Percentiles rank a stretch among this genome's conserved stretches.
Evolutionary conservation across 1,140 invertebrate species (phyloP).

Genomic region (Spodoptera litura): DNA sequence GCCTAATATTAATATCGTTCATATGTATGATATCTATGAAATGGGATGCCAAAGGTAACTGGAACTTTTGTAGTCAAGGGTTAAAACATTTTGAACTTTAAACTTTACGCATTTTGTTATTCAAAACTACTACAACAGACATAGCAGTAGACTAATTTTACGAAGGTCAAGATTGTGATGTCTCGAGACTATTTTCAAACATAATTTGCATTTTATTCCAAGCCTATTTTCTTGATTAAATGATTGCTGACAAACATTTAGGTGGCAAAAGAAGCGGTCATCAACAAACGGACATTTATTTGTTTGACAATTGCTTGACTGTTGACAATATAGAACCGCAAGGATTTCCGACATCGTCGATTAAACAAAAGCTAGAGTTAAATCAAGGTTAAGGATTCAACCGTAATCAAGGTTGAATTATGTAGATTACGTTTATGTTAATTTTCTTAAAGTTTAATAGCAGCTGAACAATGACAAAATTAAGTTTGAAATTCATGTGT

Average conservation of each 20-base stretch:
- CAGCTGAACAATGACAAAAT: too few relatives aligned
- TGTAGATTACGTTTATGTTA: neutral
- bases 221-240: neutral
- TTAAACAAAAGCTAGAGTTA: slow-evolving; percentile 28
- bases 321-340: slow-evolving; percentile 33
- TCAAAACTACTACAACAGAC: neutral
- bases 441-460: neutral
- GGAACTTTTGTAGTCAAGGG: too few relatives aligned
- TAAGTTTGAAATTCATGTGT: too few relatives aligned
- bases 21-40: too few relatives aligned
- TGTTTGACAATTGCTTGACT: slow-evolving; percentile 35
- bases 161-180: neutral
- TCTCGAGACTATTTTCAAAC: neutral
- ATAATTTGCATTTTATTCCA: neutral
- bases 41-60: too few relatives aligned
- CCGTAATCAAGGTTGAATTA: neutral
- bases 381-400: slow-evolving; percentile 38
- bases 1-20: too few relatives aligned
- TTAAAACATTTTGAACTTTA: neutral
- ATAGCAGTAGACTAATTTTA: neutral
- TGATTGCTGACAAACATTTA: slow-evolving; percentile 11
- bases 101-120: neutral
- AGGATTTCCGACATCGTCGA: slow-evolving; percentile 36
- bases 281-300: slow-evolving; percentile 33
- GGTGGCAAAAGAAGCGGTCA: slow-evolving; percentile 21